These are phyloP conservation scores for Acromyrmex echinatior DNA, from an alignment of 1,140 invertebrate genomes.

Conservation along the genomic window DNA sequence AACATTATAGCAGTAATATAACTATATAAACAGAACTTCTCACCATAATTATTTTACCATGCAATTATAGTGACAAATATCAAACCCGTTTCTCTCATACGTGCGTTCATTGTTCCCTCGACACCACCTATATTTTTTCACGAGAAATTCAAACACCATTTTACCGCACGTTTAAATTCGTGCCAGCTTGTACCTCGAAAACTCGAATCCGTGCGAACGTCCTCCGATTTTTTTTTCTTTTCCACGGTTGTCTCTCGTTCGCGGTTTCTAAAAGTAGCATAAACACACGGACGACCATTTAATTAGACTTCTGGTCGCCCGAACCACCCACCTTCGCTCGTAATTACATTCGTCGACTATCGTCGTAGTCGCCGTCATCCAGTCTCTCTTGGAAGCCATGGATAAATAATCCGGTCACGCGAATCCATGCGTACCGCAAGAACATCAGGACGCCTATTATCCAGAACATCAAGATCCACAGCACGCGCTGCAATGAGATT, in stretches of 20 bases:
- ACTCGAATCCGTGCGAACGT: conserved; percentile 31
- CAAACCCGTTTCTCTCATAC: not conserved
- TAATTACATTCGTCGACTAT: conserved; percentile 69
- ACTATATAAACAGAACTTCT: too few species aligned
- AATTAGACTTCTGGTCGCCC: conserved; percentile 63
- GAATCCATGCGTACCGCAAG: conserved; percentile 47
- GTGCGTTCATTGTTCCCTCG: not conserved
- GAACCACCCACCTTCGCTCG: conserved; percentile 69
- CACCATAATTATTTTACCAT: too few species aligned
- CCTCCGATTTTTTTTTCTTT: not conserved
- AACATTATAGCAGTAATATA: too few species aligned
- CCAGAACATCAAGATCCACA: conserved; percentile 20
- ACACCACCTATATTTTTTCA: not conserved
- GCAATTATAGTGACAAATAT: too few species aligned
- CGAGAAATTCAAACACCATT: conserved; percentile 34
- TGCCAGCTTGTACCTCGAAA: conserved; percentile 14
- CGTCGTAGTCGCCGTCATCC: conserved; percentile 34
- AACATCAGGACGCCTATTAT: conserved; percentile 32
- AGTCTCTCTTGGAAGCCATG: conserved; percentile 43
- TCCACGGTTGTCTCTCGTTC: conserved; percentile 6
- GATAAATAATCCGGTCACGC: conserved; percentile 71
- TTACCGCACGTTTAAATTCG: conserved; percentile 31
- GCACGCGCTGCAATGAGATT: conserved; percentile 57
- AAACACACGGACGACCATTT: conserved; percentile 67
- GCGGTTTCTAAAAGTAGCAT: conserved; percentile 16